phyloP scores from a whole-genome alignment of 2,797 vertebrate genomes.

The Pelochelys cantorii region DNA sequence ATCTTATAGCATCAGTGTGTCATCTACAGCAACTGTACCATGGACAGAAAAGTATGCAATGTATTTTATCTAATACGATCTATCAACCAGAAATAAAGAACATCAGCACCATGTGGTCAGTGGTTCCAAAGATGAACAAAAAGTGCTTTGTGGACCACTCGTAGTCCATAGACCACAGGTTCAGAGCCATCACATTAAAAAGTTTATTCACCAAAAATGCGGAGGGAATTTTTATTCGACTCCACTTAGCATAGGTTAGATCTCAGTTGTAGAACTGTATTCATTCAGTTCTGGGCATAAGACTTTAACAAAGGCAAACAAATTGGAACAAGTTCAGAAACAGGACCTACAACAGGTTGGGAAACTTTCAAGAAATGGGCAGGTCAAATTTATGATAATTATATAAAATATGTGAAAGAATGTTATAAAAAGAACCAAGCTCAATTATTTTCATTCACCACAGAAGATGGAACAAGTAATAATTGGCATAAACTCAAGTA shows the following conservation, averaged over 20 bases:
- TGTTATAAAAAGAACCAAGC: not conserved
- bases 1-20: not conserved
- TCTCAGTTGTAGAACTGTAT: not conserved
- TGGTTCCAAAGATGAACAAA: not conserved
- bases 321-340: constrained; percentile 1
- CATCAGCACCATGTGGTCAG: not conserved
- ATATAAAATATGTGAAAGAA: not conserved
- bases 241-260: not conserved
- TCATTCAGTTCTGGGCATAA: not conserved
- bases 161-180: not conserved
- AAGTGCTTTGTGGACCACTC: not conserved
- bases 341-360: constrained; percentile 19
- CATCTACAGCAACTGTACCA: not conserved
- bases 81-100: not conserved
- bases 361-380: not conserved
- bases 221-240: not conserved
- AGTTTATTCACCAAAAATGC: not conserved
- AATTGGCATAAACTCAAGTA: not conserved
- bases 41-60: not conserved
- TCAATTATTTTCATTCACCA: constrained; percentile 16
- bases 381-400: no score
- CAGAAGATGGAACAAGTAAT: constrained; percentile 1
- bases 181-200: not conserved
- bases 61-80: not conserved
- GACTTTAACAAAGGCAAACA: not conserved